A percentile compares a stretch with the other conserved stretches of the same genome.
Conservation (phyloP, 2,113 vertebrate genomes). For the Baryphthengus martii region DNA sequence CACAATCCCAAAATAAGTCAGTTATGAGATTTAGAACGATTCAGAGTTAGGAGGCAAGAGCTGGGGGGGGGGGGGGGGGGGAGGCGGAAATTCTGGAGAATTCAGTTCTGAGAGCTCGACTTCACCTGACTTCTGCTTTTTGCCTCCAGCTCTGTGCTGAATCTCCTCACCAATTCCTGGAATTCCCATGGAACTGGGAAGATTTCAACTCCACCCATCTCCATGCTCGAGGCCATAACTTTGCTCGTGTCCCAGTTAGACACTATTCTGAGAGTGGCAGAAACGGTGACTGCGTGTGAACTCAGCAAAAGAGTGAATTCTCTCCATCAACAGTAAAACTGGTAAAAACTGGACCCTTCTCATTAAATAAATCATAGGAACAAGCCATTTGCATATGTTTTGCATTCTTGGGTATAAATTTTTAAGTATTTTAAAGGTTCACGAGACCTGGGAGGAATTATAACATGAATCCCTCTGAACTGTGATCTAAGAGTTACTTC, state of each 20-base stretch:
- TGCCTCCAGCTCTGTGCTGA: neutral
- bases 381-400: conserved; percentile 13
- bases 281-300: neutral
- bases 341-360: neutral
- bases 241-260: neutral
- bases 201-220: neutral
- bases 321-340: neutral
- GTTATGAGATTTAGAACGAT: neutral
- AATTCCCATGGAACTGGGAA: neutral
- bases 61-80: no score
- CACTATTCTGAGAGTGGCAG: neutral
- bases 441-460: conserved; percentile 9
- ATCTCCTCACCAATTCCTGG: neutral
- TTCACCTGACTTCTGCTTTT: neutral
- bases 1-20: neutral
- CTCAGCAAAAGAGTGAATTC: neutral
- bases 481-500: conserved; percentile 12
- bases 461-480: conserved; percentile 2
- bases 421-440: conserved; percentile 15
- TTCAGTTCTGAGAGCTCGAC: neutral
- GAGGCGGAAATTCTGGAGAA: rapidly evolving
- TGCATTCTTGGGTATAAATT: neutral
- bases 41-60: neutral
- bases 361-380: neutral
- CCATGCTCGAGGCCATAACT: neutral